These are phyloP conservation scores for Rhinichthys osculus DNA, from an alignment of 2,797 vertebrate species.

Conservation along the genomic window DNA sequence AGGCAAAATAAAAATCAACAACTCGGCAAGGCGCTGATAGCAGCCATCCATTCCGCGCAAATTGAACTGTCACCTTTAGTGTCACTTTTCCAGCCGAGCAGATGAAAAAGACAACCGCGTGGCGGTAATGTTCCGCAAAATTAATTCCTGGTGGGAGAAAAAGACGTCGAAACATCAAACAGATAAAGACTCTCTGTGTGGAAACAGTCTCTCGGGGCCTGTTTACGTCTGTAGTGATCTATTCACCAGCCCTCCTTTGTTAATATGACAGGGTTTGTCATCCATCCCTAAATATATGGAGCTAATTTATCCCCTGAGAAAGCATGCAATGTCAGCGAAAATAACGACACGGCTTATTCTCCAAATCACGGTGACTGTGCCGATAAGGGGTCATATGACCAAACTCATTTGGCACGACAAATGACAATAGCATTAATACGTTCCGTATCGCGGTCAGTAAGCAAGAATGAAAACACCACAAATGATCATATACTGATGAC, in stretches of 20 bases:
- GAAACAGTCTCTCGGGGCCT: slow-evolving; percentile 63
- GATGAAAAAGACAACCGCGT: slow-evolving; percentile 88
- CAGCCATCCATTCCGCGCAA: slow-evolving; percentile 93
- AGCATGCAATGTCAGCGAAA: slow-evolving; percentile 29
- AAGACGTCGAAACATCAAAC: slow-evolving; percentile 71
- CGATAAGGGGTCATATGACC: slow-evolving; percentile 11
- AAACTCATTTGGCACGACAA: slow-evolving; percentile 10
- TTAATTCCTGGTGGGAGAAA: slow-evolving; percentile 75
- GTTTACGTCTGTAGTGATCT: slow-evolving; percentile 48
- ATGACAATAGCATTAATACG: not conserved
- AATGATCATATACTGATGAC: not conserved
- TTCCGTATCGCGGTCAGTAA: not conserved
- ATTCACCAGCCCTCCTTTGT: slow-evolving; percentile 43
- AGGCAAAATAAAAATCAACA: slow-evolving; percentile 87
- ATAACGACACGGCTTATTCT: slow-evolving; percentile 12
- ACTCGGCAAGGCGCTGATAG: slow-evolving; percentile 81
- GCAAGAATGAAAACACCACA: slow-evolving; percentile 9
- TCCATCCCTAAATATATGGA: slow-evolving; percentile 41
- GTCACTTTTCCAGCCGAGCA: slow-evolving; percentile 88
- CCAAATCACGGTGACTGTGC: slow-evolving; percentile 19
- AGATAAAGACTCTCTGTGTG: slow-evolving; percentile 70
- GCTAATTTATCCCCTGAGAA: slow-evolving; percentile 38
- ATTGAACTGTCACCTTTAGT: slow-evolving; percentile 97
- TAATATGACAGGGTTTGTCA: slow-evolving; percentile 49
- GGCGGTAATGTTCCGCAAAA: slow-evolving; percentile 81